Percentiles rank a stretch among this genome's conserved stretches.
Conservation (phyloP, 2,888 invertebrate genomes). For the Agrochola lota region DNA sequence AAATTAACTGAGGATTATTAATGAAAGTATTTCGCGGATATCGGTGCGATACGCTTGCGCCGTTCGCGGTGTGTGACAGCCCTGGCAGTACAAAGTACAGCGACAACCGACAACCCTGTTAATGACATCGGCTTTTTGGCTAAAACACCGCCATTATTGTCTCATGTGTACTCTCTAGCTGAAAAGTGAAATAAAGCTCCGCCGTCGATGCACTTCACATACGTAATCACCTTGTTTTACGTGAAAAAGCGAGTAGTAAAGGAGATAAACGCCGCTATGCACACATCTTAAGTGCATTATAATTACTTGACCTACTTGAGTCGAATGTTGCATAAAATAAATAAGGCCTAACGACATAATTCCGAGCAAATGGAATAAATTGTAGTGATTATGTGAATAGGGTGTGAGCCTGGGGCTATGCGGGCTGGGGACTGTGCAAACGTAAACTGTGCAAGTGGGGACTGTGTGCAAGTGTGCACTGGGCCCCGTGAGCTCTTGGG, state of each 20-base stretch:
- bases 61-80: conserved; percentile 15
- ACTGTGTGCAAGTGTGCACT: conserved; percentile 13
- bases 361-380: conserved; percentile 78
- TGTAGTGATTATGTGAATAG: conserved; percentile 72
- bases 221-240: conserved; percentile 72
- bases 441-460: not conserved
- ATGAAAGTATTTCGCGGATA: conserved; percentile 73
- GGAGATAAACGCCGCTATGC: conserved; percentile 69
- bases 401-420: conserved; percentile 66
- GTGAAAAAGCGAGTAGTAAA: conserved; percentile 72
- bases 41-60: conserved; percentile 58
- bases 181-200: conserved; percentile 72
- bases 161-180: conserved; percentile 61
- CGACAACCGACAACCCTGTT: conserved; percentile 70
- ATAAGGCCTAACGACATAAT: conserved; percentile 80
- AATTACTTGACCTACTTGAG: conserved; percentile 76
- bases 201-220: conserved; percentile 68
- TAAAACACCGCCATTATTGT: conserved; percentile 71
- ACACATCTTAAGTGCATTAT: conserved; percentile 80
- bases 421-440: conserved; percentile 11
- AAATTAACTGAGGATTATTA: conserved; percentile 76
- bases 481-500: conserved; percentile 12
- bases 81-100: conserved; percentile 63
- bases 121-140: conserved; percentile 75
- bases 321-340: conserved; percentile 78